These are phyloP conservation scores for Triplophysa dalaica DNA, from an alignment of 2,113 vertebrate species.

Conservation along the genomic window DNA sequence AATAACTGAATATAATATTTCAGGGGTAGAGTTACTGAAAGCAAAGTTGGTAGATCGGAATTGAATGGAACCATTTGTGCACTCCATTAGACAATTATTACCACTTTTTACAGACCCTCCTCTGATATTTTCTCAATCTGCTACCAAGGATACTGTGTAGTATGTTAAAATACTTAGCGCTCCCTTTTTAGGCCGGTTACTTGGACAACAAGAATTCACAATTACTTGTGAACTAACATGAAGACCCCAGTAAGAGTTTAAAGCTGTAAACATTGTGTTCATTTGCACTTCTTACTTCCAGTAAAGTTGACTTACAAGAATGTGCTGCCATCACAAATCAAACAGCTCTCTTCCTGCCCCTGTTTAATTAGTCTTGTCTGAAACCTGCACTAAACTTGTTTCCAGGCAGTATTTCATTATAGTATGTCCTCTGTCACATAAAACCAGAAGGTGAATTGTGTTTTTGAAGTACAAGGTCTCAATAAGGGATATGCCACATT, in stretches of 20 bases:
- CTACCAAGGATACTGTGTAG: constrained; percentile 65
- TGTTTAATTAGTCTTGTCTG: constrained; percentile 50
- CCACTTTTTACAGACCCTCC: constrained; percentile 6
- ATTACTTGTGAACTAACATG: constrained; percentile 56
- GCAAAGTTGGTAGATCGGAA: not conserved
- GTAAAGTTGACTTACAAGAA: constrained; percentile 54
- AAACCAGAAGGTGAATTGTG: constrained; percentile 24
- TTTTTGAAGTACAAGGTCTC: constrained; percentile 14
- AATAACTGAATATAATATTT: too few species aligned
- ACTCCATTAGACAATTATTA: constrained; percentile 30
- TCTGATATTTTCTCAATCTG: constrained; percentile 43
- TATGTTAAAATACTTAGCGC: constrained; percentile 57
- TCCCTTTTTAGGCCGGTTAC: constrained; percentile 64
- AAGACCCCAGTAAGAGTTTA: constrained; percentile 39
- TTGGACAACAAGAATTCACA: constrained; percentile 72
- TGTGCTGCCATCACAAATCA: constrained; percentile 59
- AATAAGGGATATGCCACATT: constrained; percentile 19
- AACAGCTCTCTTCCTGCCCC: constrained; percentile 38
- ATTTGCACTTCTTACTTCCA: constrained; percentile 53
- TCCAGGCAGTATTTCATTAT: constrained; percentile 39
- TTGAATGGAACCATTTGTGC: not conserved
- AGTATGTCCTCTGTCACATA: constrained; percentile 24
- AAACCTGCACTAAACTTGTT: constrained; percentile 40
- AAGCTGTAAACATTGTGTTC: constrained; percentile 49
- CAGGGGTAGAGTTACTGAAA: not conserved